Evolutionary conservation across 1,140 invertebrate genomes (phyloP).

Genomic region (Leptonema lineaticorne): DNA sequence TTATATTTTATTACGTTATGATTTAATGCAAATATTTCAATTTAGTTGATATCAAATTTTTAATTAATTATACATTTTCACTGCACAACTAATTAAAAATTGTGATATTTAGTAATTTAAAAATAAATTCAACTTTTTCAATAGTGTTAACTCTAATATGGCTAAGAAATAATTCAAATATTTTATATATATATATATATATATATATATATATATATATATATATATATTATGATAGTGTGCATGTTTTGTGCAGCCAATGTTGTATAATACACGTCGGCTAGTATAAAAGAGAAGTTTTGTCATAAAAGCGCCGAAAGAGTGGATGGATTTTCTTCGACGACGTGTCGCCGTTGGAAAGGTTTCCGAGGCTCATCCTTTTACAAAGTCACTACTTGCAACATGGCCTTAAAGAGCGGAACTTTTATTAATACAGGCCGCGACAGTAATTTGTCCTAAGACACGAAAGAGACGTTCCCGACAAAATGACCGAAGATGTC

Average conservation of each 20-base stretch:
- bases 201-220: not conserved
- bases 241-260: not conserved
- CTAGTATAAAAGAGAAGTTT: conserved; percentile 36
- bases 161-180: too few species aligned
- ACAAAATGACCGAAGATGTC: not conserved
- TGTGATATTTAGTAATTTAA: too few species aligned
- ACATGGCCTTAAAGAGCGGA: conserved; percentile 12
- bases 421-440: conserved; percentile 41
- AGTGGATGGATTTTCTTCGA: conserved; percentile 33
- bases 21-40: too few species aligned
- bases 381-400: conserved; percentile 27
- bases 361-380: conserved; percentile 20
- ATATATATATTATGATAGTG: not conserved
- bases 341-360: conserved; percentile 11
- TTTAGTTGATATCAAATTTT: too few species aligned
- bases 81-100: too few species aligned
- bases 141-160: too few species aligned
- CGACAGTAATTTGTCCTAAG: conserved; percentile 31
- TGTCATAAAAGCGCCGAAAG: conserved; percentile 34
- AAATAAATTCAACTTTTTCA: too few species aligned
- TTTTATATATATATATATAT: too few species aligned
- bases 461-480: not conserved
- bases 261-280: not conserved
- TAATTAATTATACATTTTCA: too few species aligned
- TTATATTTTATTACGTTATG: too few species aligned